phyloP scores from a whole-genome alignment of 2,888 invertebrate genomes.

The Drosophila vallismaia region DNA sequence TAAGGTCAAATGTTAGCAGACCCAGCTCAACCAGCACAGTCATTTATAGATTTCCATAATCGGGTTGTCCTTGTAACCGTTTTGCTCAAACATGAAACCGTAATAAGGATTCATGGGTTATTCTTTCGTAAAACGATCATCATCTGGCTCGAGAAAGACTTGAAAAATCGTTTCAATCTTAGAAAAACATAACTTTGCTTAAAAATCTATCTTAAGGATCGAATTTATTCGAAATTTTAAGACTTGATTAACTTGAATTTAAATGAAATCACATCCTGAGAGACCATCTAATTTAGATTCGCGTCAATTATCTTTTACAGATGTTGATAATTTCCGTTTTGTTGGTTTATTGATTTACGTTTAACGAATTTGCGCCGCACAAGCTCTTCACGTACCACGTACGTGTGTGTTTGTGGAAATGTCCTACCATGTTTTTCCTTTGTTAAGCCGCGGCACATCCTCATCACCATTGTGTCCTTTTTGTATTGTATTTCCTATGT shows the following conservation, averaged over 20 bases:
- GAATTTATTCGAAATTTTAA: no score
- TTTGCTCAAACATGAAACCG: slow-evolving; percentile 55
- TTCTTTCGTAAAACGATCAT: neutral
- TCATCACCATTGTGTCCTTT: slow-evolving; percentile 35
- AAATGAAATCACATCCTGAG: slow-evolving; percentile 13
- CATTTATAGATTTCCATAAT: slow-evolving; percentile 60
- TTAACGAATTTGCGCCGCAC: slow-evolving; percentile 30
- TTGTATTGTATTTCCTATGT: slow-evolving; percentile 44
- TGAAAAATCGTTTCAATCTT: no score
- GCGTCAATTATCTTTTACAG: slow-evolving; percentile 48
- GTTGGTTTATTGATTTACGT: slow-evolving; percentile 49
- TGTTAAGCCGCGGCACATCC: slow-evolving; percentile 36
- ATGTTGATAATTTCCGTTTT: slow-evolving; percentile 52
- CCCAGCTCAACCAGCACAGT: slow-evolving; percentile 30
- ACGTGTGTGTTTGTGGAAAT: slow-evolving; percentile 2
- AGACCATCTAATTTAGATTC: slow-evolving; percentile 42
- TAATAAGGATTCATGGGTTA: slow-evolving; percentile 19
- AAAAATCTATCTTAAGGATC: neutral
- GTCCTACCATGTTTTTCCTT: slow-evolving; percentile 17
- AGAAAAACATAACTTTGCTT: neutral
- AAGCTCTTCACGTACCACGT: slow-evolving; percentile 15
- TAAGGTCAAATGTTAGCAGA: slow-evolving; percentile 66
- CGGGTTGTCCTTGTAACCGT: slow-evolving; percentile 71
- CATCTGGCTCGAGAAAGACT: neutral
- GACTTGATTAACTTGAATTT: neutral